Conservation (phyloP, 1,140 invertebrate species). For the Bombus vancouverensis region DNA sequence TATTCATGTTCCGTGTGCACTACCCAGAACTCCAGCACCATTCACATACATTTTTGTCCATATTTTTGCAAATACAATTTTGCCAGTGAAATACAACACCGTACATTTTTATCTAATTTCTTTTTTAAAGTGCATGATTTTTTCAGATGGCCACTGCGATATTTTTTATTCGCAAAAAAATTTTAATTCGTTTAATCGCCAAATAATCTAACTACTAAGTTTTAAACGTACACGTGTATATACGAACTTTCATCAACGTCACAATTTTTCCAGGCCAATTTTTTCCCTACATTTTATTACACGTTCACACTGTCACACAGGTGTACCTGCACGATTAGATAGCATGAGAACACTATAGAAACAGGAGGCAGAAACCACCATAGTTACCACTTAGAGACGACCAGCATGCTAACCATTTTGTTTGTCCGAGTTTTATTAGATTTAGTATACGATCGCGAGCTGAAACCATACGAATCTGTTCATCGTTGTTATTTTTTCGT, state of each 20-base stretch:
- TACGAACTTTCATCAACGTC: not conserved
- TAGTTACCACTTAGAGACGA: conserved; percentile 45
- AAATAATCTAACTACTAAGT: not conserved
- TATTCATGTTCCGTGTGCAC: conserved; percentile 16
- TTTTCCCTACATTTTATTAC: conserved; percentile 4
- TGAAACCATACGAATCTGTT: not conserved
- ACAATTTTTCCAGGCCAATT: conserved; percentile 1
- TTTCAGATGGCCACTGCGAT: not conserved
- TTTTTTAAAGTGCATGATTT: not conserved
- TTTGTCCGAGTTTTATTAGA: conserved; percentile 36
- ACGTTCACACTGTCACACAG: conserved; percentile 53
- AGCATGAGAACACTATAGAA: conserved; percentile 52
- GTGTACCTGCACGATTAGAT: conserved; percentile 57
- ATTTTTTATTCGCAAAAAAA: not conserved
- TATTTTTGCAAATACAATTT: not conserved
- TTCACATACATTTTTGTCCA: not conserved
- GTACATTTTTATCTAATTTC: not conserved
- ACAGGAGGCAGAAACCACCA: conserved; percentile 27
- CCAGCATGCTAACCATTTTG: conserved; percentile 54
- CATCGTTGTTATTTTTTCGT: conserved; percentile 9
- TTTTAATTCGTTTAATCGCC: not conserved
- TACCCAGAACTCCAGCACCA: conserved; percentile 11
- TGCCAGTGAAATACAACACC: not conserved
- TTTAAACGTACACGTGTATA: not conserved
- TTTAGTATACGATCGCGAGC: not conserved